Conservation (phyloP, 2,888 invertebrate genomes). For the Argyra leucocephala region DNA sequence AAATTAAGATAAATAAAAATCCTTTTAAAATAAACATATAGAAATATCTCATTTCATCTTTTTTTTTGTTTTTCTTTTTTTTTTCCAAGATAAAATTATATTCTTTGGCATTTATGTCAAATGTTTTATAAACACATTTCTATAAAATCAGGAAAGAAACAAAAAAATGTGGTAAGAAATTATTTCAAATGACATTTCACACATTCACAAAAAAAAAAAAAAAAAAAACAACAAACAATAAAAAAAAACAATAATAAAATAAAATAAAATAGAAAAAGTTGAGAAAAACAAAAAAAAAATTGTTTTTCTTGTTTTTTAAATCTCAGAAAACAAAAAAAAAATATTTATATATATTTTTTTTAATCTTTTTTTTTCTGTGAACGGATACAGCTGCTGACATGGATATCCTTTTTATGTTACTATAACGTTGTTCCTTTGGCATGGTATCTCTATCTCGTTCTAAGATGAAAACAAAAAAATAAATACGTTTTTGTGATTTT, state of each 20-base stretch:
- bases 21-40: neutral
- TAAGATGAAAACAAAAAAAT: neutral
- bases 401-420: slow-evolving; percentile 6
- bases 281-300: neutral
- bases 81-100: neutral
- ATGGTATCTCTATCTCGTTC: neutral
- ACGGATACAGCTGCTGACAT: neutral
- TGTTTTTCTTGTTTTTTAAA: neutral
- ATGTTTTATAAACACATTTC: neutral
- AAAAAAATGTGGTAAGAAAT: neutral
- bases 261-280: neutral
- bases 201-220: too few species aligned
- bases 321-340: too few species aligned
- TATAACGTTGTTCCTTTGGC: neutral
- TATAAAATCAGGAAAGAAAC: neutral
- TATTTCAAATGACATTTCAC: too few species aligned
- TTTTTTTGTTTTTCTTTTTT: too few species aligned
- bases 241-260: neutral
- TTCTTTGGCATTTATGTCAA: slow-evolving; percentile 3
- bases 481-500: too few species aligned
- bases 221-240: neutral
- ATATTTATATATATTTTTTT: neutral
- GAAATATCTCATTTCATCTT: neutral
- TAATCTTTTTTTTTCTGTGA: neutral
- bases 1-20: neutral